These are phyloP conservation scores for Nephotettix cincticeps DNA, from an alignment of 1,140 invertebrate species.

Conservation along the genomic window DNA sequence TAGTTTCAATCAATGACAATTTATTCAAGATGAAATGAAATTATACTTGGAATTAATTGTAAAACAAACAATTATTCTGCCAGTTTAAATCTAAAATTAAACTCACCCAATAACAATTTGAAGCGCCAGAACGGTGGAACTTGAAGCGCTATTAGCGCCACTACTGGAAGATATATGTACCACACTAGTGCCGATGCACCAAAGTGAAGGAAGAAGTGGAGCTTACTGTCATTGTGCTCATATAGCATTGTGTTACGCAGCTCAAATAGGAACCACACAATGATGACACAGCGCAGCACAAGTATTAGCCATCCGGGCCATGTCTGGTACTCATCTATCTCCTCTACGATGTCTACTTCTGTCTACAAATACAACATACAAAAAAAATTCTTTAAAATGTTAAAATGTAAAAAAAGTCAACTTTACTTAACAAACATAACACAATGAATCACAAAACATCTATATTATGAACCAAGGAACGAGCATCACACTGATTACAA, in stretches of 20 bases:
- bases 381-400: too few relatives aligned
- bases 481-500: too few relatives aligned
- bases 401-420: too few relatives aligned
- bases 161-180: conserved; percentile 95
- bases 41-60: too few relatives aligned
- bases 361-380: too few relatives aligned
- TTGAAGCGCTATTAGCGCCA: conserved; percentile 90
- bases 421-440: too few relatives aligned
- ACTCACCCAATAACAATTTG: conserved; percentile 88
- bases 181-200: conserved; percentile 96
- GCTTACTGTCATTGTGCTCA: conserved; percentile 86
- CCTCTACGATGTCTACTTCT: conserved; percentile 93
- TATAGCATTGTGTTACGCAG: conserved; percentile 90
- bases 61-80: too few relatives aligned
- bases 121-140: conserved; percentile 93
- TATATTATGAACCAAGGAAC: too few relatives aligned
- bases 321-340: conserved; percentile 96
- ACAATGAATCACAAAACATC: too few relatives aligned
- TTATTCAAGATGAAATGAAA: too few relatives aligned
- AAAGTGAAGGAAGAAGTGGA: conserved; percentile 93
- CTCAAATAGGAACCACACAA: conserved; percentile 94
- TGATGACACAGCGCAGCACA: conserved; percentile 81
- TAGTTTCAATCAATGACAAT: too few relatives aligned
- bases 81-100: too few relatives aligned
- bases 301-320: conserved; percentile 94